Conservation (phyloP, 2,888 invertebrate genomes). For the Stegophylla sp. region DNA sequence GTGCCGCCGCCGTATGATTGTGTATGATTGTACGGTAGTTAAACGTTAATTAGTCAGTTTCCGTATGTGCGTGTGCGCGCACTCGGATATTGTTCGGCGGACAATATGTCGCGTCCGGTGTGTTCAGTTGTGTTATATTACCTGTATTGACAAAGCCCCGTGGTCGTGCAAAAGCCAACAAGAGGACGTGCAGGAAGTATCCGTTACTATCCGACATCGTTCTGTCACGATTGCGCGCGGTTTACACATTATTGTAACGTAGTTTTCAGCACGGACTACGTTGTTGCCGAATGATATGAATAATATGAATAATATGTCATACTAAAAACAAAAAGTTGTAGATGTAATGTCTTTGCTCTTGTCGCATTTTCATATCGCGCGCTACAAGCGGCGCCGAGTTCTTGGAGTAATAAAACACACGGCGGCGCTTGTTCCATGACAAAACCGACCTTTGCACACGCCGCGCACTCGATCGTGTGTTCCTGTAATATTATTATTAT, state of each 20-base stretch:
- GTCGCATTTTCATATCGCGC: no score
- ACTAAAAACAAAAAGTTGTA: no score
- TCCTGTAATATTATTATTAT: no score
- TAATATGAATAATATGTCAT: no score
- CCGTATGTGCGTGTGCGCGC: no score
- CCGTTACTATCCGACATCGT: no score
- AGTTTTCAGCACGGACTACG: no score
- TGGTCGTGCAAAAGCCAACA: neutral
- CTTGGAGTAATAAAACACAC: slow-evolving; percentile 28
- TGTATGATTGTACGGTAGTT: neutral
- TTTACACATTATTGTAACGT: no score
- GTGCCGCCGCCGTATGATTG: neutral
- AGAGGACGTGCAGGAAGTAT: no score
- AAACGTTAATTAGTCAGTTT: slow-evolving; percentile 21
- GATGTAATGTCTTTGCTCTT: no score
- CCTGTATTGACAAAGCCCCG: neutral
- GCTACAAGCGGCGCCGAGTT: slow-evolving; percentile 3
- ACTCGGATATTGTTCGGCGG: slow-evolving; percentile 16
- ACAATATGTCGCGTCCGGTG: neutral
- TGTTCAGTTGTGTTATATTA: neutral
- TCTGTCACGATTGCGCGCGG: no score
- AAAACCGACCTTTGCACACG: slow-evolving; percentile 15
- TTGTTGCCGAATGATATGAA: no score
- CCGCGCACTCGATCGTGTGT: neutral
- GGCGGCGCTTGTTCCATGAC: slow-evolving; percentile 24